Evolutionary conservation across 2,797 vertebrate genomes (phyloP).

Genomic region (Podarcis siculus): DNA sequence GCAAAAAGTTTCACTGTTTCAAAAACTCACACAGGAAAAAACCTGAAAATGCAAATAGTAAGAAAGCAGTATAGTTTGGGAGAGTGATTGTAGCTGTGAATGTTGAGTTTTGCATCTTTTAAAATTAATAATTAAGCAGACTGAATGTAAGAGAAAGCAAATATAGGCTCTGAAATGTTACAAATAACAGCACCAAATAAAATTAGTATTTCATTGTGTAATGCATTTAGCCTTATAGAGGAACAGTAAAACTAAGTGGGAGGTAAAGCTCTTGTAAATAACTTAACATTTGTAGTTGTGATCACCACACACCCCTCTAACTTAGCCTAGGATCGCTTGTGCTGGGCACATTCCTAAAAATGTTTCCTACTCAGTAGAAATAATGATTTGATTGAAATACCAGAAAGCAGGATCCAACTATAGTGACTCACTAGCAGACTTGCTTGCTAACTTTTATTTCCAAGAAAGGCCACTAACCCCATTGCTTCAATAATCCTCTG

Average conservation of each 20-base stretch:
- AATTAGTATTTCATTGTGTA: background rate
- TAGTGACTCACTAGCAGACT: background rate
- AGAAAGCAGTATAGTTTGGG: background rate
- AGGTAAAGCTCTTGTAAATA: background rate
- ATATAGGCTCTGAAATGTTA: background rate
- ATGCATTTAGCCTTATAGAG: background rate
- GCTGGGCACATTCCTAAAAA: background rate
- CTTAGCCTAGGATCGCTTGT: background rate
- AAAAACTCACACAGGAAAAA: background rate
- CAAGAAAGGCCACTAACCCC: background rate
- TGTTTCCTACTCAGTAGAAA: background rate
- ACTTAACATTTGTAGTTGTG: background rate
- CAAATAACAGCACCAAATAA: background rate
- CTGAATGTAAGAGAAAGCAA: background rate
- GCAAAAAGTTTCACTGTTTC: too few species aligned
- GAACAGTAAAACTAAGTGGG: background rate
- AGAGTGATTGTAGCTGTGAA: background rate
- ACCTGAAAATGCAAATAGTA: background rate
- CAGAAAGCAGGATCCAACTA: background rate
- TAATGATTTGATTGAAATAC: background rate
- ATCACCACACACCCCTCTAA: background rate
- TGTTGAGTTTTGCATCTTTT: background rate
- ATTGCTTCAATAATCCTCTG: background rate
- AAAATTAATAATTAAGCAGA: background rate
- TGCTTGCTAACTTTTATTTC: background rate